phyloP scores from a whole-genome alignment of 2,888 invertebrate genomes.

The Amitus sp. region DNA sequence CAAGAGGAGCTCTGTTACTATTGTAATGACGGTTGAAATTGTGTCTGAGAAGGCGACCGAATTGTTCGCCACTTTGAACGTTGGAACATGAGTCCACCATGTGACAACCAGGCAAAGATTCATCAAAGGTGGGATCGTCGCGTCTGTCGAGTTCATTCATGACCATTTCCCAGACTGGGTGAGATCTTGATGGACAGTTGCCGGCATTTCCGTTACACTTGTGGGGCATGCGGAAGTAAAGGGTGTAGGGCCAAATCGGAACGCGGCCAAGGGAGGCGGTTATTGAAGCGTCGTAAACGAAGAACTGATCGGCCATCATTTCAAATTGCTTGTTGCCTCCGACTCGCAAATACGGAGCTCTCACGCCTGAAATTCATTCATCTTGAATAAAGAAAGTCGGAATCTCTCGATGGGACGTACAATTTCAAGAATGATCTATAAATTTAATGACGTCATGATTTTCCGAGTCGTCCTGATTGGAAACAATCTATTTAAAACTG shows the following conservation, averaged over 20 bases:
- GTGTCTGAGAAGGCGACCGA: conserved; percentile 87
- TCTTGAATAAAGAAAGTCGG: no score
- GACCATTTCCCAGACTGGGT: conserved; percentile 96
- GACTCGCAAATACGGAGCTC: conserved; percentile 89
- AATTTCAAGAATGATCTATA: no score
- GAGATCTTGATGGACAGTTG: conserved; percentile 90
- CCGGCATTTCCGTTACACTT: conserved; percentile 94
- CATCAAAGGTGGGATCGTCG: conserved; percentile 93
- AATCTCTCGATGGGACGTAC: no score
- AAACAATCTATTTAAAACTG: no score
- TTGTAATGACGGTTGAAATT: conserved; percentile 95
- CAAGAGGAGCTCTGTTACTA: conserved; percentile 92
- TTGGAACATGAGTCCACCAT: conserved; percentile 95
- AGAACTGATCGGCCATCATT: conserved; percentile 97
- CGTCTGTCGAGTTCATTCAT: conserved; percentile 95
- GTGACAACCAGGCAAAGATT: conserved; percentile 92
- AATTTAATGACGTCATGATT: no score
- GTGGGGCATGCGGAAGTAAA: conserved; percentile 96
- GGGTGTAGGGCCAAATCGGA: conserved; percentile 96
- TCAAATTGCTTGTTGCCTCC: conserved; percentile 96
- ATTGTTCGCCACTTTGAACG: conserved; percentile 90
- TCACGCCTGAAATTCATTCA: conserved; percentile 66
- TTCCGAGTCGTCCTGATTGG: no score
- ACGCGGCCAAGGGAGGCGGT: conserved; percentile 89
- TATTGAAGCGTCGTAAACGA: conserved; percentile 94